Evolutionary conservation across 2,888 invertebrate species (phyloP).

Genomic region (Eupeodes luniger): DNA sequence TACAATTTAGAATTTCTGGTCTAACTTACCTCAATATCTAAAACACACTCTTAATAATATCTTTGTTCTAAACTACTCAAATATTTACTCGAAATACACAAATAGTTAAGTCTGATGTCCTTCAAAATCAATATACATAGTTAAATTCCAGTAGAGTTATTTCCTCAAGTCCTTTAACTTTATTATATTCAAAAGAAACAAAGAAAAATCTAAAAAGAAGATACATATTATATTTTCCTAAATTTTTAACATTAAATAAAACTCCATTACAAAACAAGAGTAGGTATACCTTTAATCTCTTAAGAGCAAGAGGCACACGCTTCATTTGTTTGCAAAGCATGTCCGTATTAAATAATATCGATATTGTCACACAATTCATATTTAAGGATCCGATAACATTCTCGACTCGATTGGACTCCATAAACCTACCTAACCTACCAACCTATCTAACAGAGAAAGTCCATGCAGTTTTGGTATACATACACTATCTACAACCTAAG

Average conservation of each 20-base stretch:
- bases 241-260: not conserved
- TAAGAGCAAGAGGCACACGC: slow-evolving; percentile 7
- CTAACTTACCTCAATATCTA: not conserved
- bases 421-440: too few species aligned
- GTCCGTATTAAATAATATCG: slow-evolving; percentile 39
- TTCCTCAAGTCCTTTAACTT: not conserved
- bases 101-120: not conserved
- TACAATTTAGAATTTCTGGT: too few species aligned
- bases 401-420: not conserved
- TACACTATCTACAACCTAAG: too few species aligned
- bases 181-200: not conserved
- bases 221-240: not conserved
- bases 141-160: not conserved
- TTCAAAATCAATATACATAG: not conserved
- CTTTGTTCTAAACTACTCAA: not conserved
- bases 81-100: not conserved
- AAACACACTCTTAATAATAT: not conserved
- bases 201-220: not conserved
- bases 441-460: too few species aligned
- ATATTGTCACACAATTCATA: slow-evolving; percentile 48
- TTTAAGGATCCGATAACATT: slow-evolving; percentile 43
- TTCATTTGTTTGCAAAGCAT: slow-evolving; percentile 33
- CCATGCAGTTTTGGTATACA: too few species aligned
- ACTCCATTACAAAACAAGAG: not conserved
- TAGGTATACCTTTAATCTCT: not conserved